Percentiles rank a stretch among this genome's conserved stretches.
Conservation (phyloP, 1,140 invertebrate genomes). For the Xylocopa sonorina region DNA sequence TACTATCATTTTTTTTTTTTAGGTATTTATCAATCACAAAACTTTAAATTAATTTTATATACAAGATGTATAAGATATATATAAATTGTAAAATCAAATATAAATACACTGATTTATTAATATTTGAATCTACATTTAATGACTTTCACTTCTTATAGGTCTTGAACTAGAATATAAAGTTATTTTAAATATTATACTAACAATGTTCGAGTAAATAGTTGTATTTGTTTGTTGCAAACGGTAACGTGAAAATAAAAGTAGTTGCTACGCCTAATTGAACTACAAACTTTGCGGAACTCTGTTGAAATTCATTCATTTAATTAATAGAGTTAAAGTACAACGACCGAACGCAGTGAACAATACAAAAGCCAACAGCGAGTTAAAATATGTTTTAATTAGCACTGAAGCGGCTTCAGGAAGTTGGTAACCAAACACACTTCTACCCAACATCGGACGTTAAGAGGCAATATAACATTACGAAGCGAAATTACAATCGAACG, state of each 20-base stretch:
- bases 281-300: background rate
- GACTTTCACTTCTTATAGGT: no score
- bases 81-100: no score
- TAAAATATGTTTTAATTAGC: conserved; percentile 36
- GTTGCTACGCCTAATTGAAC: background rate
- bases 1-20: no score
- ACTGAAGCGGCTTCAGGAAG: background rate
- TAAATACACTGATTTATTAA: no score
- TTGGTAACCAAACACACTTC: background rate
- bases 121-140: no score
- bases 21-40: no score
- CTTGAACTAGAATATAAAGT: no score
- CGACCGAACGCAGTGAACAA: no score
- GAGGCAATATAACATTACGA: background rate
- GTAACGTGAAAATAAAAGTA: conserved; percentile 2
- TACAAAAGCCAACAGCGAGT: background rate
- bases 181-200: background rate
- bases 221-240: background rate
- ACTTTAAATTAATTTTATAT: no score
- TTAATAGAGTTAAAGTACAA: conserved; percentile 3
- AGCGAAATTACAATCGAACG: background rate
- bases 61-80: no score
- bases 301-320: conserved; percentile 25
- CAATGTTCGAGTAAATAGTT: background rate
- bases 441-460: background rate